phyloP scores from a whole-genome alignment of 1,140 invertebrate species.

The Leguminivora glycinivorella region DNA sequence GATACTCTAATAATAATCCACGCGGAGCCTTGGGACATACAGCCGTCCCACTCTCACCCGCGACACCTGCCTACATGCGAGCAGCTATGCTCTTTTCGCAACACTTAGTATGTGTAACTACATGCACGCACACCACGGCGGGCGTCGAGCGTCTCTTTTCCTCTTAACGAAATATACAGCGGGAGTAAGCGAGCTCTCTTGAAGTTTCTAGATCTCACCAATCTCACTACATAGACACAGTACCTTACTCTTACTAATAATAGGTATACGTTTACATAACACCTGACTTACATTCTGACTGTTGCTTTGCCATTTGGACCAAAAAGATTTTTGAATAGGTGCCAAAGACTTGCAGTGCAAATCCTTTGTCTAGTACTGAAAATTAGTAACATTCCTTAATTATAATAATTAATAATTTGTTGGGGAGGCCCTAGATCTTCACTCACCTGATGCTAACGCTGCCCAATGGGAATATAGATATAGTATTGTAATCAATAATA shows the following conservation, averaged over 20 bases:
- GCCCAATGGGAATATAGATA: too few species aligned
- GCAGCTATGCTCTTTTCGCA: conserved; percentile 65
- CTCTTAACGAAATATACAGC: conserved; percentile 53
- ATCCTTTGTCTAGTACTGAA: conserved; percentile 20
- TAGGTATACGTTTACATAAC: conserved; percentile 44
- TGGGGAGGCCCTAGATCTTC: too few species aligned
- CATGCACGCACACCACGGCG: conserved; percentile 48
- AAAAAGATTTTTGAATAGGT: conserved; percentile 26
- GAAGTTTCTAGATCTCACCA: conserved; percentile 51
- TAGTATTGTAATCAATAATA: too few species aligned
- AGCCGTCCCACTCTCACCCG: conserved; percentile 67
- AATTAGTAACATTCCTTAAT: neutral
- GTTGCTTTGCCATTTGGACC: conserved; percentile 28
- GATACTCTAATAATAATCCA: conserved; percentile 78
- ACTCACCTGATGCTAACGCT: too few species aligned
- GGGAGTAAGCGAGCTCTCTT: conserved; percentile 46
- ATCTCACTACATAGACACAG: conserved; percentile 36
- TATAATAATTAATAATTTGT: neutral
- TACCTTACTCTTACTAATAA: conserved; percentile 21
- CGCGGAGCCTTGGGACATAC: conserved; percentile 65
- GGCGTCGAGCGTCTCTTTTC: conserved; percentile 65
- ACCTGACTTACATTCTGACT: conserved; percentile 38
- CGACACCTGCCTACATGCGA: conserved; percentile 47
- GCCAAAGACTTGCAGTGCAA: conserved; percentile 25
- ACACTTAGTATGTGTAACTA: conserved; percentile 47